phyloP scores from a whole-genome alignment of 2,797 vertebrate species.

The Parauchenoglanis ngamensis region DNA sequence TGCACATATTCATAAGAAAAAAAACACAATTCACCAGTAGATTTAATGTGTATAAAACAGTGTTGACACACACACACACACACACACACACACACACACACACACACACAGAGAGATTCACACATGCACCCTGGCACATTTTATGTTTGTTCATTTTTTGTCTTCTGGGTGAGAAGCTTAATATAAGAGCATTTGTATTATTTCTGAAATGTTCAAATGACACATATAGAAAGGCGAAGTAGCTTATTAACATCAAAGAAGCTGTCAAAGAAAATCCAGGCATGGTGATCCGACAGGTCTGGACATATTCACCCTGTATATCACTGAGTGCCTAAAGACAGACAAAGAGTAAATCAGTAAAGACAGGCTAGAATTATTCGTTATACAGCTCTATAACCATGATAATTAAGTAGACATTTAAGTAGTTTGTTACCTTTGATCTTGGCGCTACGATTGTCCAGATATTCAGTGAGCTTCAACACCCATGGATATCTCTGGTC shows the following conservation, averaged over 20 bases:
- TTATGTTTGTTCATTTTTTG: neutral
- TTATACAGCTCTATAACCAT: neutral
- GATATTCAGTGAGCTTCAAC: conserved; percentile 28
- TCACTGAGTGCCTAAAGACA: neutral
- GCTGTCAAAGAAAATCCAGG: neutral
- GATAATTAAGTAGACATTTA: neutral
- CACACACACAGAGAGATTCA: neutral
- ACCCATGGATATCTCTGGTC: conserved; percentile 45
- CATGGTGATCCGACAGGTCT: neutral
- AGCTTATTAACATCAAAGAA: conserved; percentile 1
- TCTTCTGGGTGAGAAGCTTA: neutral
- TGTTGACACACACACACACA: no score
- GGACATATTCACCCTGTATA: neutral
- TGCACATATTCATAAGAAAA: neutral
- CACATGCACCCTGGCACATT: neutral
- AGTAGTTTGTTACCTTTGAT: conserved; percentile 13
- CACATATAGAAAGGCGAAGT: neutral
- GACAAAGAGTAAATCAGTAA: neutral
- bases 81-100: no score
- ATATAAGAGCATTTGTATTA: neutral
- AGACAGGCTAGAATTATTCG: neutral
- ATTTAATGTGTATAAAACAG: neutral
- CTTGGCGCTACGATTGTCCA: conserved; percentile 41
- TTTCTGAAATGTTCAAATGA: conserved; percentile 1
- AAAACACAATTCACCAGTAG: neutral